Base-by-base conservation (phyloP, 2,888 invertebrate species). In the Agapetus fuscipes region DNA sequence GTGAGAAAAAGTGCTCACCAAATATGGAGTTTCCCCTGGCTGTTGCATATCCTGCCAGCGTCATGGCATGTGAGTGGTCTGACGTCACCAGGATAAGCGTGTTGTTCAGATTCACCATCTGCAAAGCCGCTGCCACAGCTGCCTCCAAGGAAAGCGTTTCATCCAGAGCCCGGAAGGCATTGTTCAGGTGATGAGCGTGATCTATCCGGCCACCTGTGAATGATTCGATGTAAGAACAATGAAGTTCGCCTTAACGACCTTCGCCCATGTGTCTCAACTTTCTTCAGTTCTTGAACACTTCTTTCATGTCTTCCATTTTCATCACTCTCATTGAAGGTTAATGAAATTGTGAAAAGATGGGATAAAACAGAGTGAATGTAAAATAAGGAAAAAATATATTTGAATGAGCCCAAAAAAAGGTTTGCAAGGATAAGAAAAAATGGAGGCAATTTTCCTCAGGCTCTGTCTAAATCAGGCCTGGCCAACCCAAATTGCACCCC, bases 101-200 rank as follows among this genome's bases (percentile, higher is more conserved):
- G 50, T 63, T 62, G 3, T 60, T 60, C 11, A 53, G 64, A 54
- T 74, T 70, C 16, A 76, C 71, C 52, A 72, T 58, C 25, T 69
- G 62, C 54, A 76, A 53, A 15, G 75, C 73, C 2, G 68, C 71
- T 41, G 70, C 54, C 29, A 78, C 64, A 1, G 78, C 74, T 34
- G 73, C 70, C 55, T 78, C 78, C 59, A 78, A 60, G 1, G 74
- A 76, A 33, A 79, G 56, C 1, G 76, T 75, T 56, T 78, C 78
- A 51, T 76, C 76, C 48, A 78, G 57, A 2, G 78, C 77, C 41
- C 77, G 61, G 54, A 68, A 74, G 16, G 77, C 76, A 53, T 75
- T 76, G 62, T 77, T 78, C 58, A 72, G 72, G 55, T 78, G 78
- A 55, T 78, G 77, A 3, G 76, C 78, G 52, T 76, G 76, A 56